These are phyloP conservation scores for Erebia palarica DNA, from an alignment of 2,888 invertebrate species.

Conservation along the genomic window DNA sequence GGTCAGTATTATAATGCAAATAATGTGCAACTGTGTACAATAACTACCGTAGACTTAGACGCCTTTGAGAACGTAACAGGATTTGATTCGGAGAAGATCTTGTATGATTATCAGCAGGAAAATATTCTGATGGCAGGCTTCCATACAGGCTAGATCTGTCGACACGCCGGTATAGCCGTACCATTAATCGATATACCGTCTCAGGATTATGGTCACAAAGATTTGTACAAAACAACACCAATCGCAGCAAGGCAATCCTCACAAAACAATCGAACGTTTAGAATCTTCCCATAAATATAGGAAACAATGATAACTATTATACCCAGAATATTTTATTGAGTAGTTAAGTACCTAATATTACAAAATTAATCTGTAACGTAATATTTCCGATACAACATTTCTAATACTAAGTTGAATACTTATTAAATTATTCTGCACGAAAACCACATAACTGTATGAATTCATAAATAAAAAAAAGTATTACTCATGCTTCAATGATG, in stretches of 20 bases:
- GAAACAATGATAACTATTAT: too few relatives aligned
- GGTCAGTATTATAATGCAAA: constrained; percentile 56
- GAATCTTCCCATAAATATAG: too few relatives aligned
- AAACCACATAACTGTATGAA: background rate
- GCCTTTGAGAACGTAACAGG: background rate
- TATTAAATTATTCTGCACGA: background rate
- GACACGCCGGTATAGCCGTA: background rate
- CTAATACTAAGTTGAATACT: background rate
- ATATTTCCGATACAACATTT: background rate
- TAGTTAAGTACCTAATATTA: background rate
- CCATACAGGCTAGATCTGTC: too few relatives aligned
- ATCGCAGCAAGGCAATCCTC: too few relatives aligned
- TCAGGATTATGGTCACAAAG: background rate
- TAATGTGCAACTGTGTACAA: constrained; percentile 18
- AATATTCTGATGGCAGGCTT: too few relatives aligned
- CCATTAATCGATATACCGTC: background rate
- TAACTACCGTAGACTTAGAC: background rate
- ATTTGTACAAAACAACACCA: too few relatives aligned
- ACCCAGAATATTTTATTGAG: too few relatives aligned
- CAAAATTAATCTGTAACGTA: background rate
- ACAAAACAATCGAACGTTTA: too few relatives aligned
- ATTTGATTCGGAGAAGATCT: background rate
- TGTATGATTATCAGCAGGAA: too few relatives aligned
- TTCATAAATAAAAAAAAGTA: constrained; percentile 5
- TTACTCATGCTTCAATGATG: constrained; percentile 11